Evolutionary conservation across 2,113 vertebrate genomes (phyloP), one percentile per base, ranked within the genome.

Genomic region (Phrynocephalus versicolor): DNA sequence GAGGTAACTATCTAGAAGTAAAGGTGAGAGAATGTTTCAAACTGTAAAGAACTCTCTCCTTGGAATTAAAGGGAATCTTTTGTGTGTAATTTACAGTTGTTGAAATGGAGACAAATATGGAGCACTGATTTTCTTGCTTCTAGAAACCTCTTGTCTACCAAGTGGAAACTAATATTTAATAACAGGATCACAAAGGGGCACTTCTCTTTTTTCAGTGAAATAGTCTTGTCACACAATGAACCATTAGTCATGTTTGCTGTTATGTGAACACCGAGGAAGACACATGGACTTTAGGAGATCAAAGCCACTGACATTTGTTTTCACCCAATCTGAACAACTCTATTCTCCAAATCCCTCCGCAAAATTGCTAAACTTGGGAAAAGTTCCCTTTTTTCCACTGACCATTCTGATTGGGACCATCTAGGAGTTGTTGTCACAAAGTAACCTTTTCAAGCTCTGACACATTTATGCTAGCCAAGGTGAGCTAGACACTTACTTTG

Each of bases 1-100:
- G 82, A 92, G 60, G 77, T 69, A 70, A 92, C 86, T 73, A 88
- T 72, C 41, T 10, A 89, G 41, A 57, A 86, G 9, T 55, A 83
- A 45, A 72, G 33, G 55, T 55, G 16, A 9, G 84, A 62, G 67
- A 67, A 84, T 19, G 58, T 33, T 84, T n/a, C 16, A 82, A 88
- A 33, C 30, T 64, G 79, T 71, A 33, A 64, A 84, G 60, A 78
- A 89, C 79, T 89, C 33, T 78, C 86, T 89, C 69, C n/a, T 16
- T 89, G 65, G 76, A 87, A 91, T 83, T 81, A 55, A 51, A n/a
- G 7, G 8, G 10, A n/a, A 89, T 86, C 30, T 81, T 6, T 69
- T 51, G 86, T 0, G 27, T 82, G 2, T 35, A 64, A 79, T 23
- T 83, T 73, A 39, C 65, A 86, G 35, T 65, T 72, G 76, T 74